Base-by-base conservation (phyloP, 2,797 vertebrate genomes). In the Notolepis coatsorum region DNA sequence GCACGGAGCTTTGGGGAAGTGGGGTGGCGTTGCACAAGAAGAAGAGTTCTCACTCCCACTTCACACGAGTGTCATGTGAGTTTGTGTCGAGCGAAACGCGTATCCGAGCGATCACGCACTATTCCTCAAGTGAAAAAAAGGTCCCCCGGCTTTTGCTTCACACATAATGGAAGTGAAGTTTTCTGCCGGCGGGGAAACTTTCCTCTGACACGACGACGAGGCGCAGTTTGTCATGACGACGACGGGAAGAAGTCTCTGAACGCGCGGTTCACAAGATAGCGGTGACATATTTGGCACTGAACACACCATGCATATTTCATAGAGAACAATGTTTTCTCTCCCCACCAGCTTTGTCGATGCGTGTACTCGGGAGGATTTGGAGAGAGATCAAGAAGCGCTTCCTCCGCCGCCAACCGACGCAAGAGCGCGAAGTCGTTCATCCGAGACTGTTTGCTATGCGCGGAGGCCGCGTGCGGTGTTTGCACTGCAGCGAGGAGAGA, bases 221-320 rank as follows among this genome's bases (percentile, higher is more conserved):
- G 79, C 81, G 31, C 69, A 80, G 85, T n/a, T 70, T 84, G 84
- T 88, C 75, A 84, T 78, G 63, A 73, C n/a, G n/a, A n/a, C n/a
- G n/a, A n/a, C n/a, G n/a, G n/a, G n/a, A 70, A 74, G 54, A 50
- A 51, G 28, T 74, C 79, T 81, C 63, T 61, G 56, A 48, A 74
- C 65, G 69, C 70, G 65, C 69, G 41, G 65, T 60, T 70, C 4
- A 3, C 7, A 21, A 45, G 64, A 76, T 20, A 51, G 61, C n/a
- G 0, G 70, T 70, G 85, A 82, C 75, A 81, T 54, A 64, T 84
- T 84, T 77, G 28, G 51, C 65, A 67, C 79, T 73, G 75, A 85
- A 84, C 45, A 78, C 71, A 72, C 17, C 84, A 84, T 87, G 60
- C 66, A 84, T 82, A 82, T 85, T 84, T 84, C 60, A 86, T 83